Conservation (phyloP, 1,140 invertebrate species). For the Lanistes nyassanus region DNA sequence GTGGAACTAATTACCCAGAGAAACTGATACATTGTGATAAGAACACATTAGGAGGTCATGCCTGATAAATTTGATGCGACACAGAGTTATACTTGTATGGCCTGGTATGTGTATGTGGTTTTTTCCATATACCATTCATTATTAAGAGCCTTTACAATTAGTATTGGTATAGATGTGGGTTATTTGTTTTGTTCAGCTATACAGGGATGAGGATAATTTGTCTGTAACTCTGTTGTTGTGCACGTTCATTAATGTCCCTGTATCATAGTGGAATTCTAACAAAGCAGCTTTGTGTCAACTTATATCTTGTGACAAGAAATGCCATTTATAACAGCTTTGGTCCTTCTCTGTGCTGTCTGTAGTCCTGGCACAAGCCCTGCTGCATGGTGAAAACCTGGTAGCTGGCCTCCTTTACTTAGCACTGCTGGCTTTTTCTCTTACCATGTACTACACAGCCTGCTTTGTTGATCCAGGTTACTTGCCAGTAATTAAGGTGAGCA, state of each 20-base stretch:
- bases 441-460: constrained; percentile 59
- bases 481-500: constrained; percentile 27
- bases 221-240: too few relatives aligned
- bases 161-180: not conserved
- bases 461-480: constrained; percentile 61
- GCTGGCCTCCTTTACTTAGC: constrained; percentile 49
- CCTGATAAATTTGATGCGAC: too few relatives aligned
- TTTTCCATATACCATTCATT: too few relatives aligned
- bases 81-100: too few relatives aligned
- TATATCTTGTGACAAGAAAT: not conserved
- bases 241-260: not conserved
- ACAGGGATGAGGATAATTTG: not conserved
- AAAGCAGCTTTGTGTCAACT: not conserved
- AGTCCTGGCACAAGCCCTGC: constrained; percentile 46
- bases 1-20: too few relatives aligned
- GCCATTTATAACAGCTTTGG: not conserved
- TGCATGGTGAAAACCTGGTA: constrained; percentile 42
- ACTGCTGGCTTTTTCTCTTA: constrained; percentile 47
- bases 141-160: too few relatives aligned
- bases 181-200: not conserved
- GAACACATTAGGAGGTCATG: too few relatives aligned
- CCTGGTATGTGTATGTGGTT: too few relatives aligned
- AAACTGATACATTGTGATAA: too few relatives aligned
- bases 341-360: constrained; percentile 23
- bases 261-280: not conserved